Percentiles rank a stretch among this genome's conserved stretches.
Evolutionary conservation across 2,113 vertebrate species (phyloP).

Genomic region (Malurus elegans): DNA sequence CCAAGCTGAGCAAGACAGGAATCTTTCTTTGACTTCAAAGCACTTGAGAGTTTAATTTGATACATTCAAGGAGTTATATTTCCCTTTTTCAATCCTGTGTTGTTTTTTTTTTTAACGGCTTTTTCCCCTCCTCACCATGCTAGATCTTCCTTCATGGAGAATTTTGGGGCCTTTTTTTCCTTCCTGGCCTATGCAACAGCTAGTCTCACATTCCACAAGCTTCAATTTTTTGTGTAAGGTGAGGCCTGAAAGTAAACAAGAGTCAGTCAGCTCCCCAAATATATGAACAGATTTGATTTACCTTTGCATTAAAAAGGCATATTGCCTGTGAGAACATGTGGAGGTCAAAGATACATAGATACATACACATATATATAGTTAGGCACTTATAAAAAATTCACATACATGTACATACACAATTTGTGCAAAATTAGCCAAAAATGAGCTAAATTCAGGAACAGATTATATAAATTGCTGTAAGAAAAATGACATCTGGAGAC

Average conservation of each 20-base stretch:
- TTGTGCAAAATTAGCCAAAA: background rate
- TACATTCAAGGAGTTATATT: background rate
- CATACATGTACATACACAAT: background rate
- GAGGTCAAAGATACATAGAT: background rate
- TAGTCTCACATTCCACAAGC: background rate
- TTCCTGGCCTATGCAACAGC: background rate
- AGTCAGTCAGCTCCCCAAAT: background rate
- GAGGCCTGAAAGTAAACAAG: background rate
- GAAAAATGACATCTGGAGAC: background rate
- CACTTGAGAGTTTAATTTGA: background rate
- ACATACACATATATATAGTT: background rate
- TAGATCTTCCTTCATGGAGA: background rate
- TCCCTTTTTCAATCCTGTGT: background rate
- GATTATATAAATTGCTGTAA: background rate
- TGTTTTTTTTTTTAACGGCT: background rate
- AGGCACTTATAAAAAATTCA: background rate
- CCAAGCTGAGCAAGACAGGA: background rate
- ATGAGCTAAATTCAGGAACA: background rate
- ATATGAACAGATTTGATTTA: background rate
- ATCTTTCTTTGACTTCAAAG: background rate
- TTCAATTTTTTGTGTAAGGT: background rate
- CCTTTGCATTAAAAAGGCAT: background rate
- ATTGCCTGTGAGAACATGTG: background rate
- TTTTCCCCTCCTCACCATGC: background rate
- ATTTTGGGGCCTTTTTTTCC: background rate